These are phyloP conservation scores for Orthonyx spaldingii DNA, from an alignment of 2,113 vertebrate species.

Conservation along the genomic window DNA sequence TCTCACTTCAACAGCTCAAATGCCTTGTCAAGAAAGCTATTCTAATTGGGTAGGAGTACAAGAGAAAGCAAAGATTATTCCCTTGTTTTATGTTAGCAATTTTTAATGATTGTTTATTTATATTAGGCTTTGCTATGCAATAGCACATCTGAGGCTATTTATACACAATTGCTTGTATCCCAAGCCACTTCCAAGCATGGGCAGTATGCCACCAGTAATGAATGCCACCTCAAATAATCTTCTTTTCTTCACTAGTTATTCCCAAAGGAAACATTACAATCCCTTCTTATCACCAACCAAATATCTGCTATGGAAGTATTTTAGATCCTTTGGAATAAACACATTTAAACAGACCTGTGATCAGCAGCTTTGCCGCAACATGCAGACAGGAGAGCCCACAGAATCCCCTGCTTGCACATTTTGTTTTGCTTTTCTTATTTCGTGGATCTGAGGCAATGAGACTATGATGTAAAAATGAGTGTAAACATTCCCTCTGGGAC, in stretches of 20 bases:
- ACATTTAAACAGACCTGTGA: neutral
- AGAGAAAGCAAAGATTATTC: constrained; percentile 29
- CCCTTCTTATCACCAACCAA: neutral
- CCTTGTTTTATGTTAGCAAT: constrained; percentile 27
- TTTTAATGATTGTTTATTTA: constrained; percentile 53
- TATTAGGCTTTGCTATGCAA: constrained; percentile 9
- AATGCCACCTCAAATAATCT: neutral
- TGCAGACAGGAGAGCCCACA: neutral
- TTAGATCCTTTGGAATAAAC: neutral
- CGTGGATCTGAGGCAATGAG: neutral
- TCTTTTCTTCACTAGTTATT: neutral
- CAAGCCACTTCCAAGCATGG: neutral
- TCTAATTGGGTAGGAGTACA: neutral
- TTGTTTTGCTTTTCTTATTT: neutral
- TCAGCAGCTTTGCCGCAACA: neutral
- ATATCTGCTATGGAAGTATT: neutral
- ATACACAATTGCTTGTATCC: neutral
- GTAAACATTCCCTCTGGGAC: neutral
- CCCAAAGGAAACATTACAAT: neutral
- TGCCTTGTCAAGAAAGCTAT: neutral
- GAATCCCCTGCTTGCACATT: neutral
- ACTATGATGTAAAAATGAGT: neutral
- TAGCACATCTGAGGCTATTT: constrained; percentile 33
- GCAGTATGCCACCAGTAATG: constrained; percentile 7
- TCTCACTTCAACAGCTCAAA: neutral